A percentile compares a stretch with the other conserved stretches of the same genome.
Conservation (phyloP, 2,797 vertebrate genomes). For the Siniperca obscura region DNA sequence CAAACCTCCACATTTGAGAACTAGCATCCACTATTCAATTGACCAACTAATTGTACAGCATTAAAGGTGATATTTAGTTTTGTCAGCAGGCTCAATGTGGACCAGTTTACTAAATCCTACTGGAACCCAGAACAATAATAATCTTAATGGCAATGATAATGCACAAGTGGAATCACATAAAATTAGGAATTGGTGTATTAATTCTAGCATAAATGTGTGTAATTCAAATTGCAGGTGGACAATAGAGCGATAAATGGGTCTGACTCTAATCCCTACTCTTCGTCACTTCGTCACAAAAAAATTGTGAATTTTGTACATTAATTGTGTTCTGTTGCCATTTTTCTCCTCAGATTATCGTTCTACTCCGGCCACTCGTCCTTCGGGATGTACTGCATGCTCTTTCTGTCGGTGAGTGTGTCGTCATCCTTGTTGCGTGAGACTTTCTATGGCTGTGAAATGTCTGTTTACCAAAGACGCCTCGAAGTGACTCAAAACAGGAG, state of each 20-base stretch:
- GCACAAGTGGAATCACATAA: background rate
- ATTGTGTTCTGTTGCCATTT: background rate
- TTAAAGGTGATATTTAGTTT: background rate
- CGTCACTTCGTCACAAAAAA: background rate
- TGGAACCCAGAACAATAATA: background rate
- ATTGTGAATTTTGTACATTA: background rate
- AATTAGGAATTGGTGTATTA: background rate
- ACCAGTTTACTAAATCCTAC: background rate
- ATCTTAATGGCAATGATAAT: background rate
- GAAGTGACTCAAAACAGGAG: conserved; percentile 47
- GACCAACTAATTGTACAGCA: background rate
- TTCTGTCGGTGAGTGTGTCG: conserved; percentile 92
- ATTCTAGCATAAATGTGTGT: background rate
- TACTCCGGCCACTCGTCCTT: conserved; percentile 99
- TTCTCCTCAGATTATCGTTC: conserved; percentile 91
- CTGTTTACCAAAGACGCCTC: conserved; percentile 48
- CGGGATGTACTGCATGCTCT: conserved; percentile 99
- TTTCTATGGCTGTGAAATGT: conserved; percentile 3
- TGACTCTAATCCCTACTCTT: background rate
- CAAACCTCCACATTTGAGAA: background rate
- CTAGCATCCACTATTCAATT: background rate
- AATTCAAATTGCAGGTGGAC: background rate
- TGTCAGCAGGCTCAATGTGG: background rate
- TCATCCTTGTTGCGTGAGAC: background rate
- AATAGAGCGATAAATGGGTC: background rate